Base-by-base conservation (phyloP, 2,113 vertebrate genomes). In the Struthio camelus region DNA sequence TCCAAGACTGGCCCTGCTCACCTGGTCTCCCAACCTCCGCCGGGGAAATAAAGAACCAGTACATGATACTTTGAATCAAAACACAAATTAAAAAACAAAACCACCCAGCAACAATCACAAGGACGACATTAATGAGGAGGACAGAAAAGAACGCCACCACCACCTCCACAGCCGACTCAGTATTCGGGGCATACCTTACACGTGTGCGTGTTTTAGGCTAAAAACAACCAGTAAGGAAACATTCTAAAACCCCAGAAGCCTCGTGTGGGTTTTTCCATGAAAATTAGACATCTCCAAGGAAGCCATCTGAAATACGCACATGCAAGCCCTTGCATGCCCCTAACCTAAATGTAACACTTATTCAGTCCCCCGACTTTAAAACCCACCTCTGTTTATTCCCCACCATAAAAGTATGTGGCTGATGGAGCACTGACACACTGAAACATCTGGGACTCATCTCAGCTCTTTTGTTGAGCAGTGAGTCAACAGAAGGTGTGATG, bases 361-460 rank as follows among this genome's bases (percentile, higher is more conserved):
- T 5, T 23, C 23, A 44, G 42, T 9, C 36, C 44, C 40, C 32
- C 1, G 9, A 7, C 77, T 56, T 25, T 38, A 4, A 8, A 64
- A 20, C 27, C 51, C 40, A 54, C 67, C 75, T 62, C 86, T 34
- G 28, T 32, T 42, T 12, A 50, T 40, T 15, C 64, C 58, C 32
- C 51, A 6, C 85, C 17, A 6, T 56, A 75, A 36, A 66, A 66
- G 51, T 30, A 7, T 72, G 77, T 3, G 10, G 72, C 34, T 28
- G 58, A 36, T 4, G 7, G 76, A 80, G 65, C 77, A 53, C 22
- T 5, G 32, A 67, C 72, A 73, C 58, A 3, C n/a, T 3, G 22
- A 50, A 40, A 65, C 93, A 91, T 94, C 90, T 94, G 95, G 94
- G 95, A 87, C 84, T 69, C 95, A 90, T 94, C 87, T 25, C 40